Base-by-base conservation (phyloP, 2,797 vertebrate genomes). In the Botia kubotai region DNA sequence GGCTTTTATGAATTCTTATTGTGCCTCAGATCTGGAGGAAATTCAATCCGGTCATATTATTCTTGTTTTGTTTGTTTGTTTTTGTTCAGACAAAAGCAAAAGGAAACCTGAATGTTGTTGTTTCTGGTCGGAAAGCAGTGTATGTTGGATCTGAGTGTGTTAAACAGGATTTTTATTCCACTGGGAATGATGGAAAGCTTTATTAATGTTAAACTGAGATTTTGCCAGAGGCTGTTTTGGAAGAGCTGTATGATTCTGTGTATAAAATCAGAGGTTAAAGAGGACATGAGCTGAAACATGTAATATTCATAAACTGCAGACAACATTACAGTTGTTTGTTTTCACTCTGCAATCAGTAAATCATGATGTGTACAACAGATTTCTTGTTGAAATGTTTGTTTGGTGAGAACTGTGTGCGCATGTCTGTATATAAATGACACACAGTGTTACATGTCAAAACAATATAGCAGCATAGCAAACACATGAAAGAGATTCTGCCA, bases 141-240 rank as follows among this genome's bases (percentile, higher is more conserved):
- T 69, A 26, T 77, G 50, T 77, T 62, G 66, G 67, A 78, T 48
- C 55, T 2, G 66, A 78, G 67, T 60, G 67, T 0, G 17, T 33
- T 1, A 19, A 36, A 33, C 7, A 6, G 3, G 1, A 43, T 33
- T 67, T 71, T 71, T 72, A 63, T 48, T 71, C 33, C 23, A 79
- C 68, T 23, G 7, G 43, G 58, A 29, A 79, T 19, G 48, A 79
- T 53, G 77, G 71, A 63, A 65, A 72, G 46, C n/a, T 21, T 53
- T 29, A 62, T 72, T 63, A 36, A 72, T 53, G 26, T 65, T 39
- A 17, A 53, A 13, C 19, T 72, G 29, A 0, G 58, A 36, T 79
- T 79, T 43, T 63, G 6, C 65, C 29, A n/a, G 71, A 57, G 63
- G 77, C 26, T 72, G 68, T 63, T 79, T 77, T 60, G n/a, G 76